Percentiles rank a stretch among this genome's conserved stretches.
Evolutionary conservation across 2,113 vertebrate species (phyloP).

Genomic region (Labeo catla): DNA sequence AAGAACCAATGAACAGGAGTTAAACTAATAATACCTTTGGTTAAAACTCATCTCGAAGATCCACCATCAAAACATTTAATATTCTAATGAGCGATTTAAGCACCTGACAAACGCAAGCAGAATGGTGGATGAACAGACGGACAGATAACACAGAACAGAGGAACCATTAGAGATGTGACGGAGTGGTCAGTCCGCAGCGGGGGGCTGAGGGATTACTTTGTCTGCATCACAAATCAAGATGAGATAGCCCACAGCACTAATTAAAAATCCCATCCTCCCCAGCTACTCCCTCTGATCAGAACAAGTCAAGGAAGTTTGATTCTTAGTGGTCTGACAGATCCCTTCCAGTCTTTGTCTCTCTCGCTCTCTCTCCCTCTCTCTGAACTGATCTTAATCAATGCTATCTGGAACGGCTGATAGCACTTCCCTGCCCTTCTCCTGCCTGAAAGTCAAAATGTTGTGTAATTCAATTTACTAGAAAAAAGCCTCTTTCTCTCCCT

Average conservation of each 20-base stretch:
- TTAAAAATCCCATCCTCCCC: slow-evolving; percentile 52
- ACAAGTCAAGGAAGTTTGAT: slow-evolving; percentile 49
- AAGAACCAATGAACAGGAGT: neutral
- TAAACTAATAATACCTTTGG: neutral
- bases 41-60: slow-evolving; percentile 42
- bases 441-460: slow-evolving; percentile 61
- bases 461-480: slow-evolving; percentile 62
- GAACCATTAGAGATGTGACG: slow-evolving; percentile 55
- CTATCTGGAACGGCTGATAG: slow-evolving; percentile 60
- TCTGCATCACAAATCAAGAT: slow-evolving; percentile 54
- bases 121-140: slow-evolving; percentile 50
- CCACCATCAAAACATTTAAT: slow-evolving; percentile 50
- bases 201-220: slow-evolving; percentile 48
- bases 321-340: slow-evolving; percentile 46
- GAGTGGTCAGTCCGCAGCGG: slow-evolving; percentile 30
- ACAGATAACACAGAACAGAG: slow-evolving; percentile 49
- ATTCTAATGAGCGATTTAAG: slow-evolving; percentile 56
- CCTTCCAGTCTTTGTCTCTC: slow-evolving; percentile 49
- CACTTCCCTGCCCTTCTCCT: slow-evolving; percentile 58
- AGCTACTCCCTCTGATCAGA: slow-evolving; percentile 49
- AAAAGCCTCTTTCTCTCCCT: slow-evolving; percentile 36
- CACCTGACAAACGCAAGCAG: slow-evolving; percentile 50
- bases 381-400: slow-evolving; percentile 62
- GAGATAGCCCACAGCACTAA: slow-evolving; percentile 58
- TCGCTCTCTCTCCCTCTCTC: slow-evolving; percentile 34